Percentiles rank a stretch among this genome's conserved stretches.
These are phyloP conservation scores for Pseudochirops corinnae DNA, from an alignment of 2,797 vertebrate genomes.

Conservation along the genomic window DNA sequence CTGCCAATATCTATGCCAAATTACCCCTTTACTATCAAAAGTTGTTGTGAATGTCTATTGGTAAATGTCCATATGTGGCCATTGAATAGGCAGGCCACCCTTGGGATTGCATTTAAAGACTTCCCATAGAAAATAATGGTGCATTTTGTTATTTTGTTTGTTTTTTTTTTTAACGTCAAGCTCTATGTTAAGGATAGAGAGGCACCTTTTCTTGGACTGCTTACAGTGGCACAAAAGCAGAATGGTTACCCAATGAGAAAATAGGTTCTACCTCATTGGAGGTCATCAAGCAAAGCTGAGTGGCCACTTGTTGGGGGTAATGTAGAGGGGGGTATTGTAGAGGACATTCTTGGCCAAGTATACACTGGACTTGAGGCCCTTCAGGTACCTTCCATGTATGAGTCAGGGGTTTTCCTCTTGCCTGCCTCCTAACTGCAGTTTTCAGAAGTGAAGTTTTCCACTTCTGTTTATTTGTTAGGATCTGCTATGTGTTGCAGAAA, in stretches of 20 bases:
- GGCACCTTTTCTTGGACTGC: neutral
- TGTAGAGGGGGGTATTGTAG: too few relatives aligned
- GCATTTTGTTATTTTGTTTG: slow-evolving; percentile 1
- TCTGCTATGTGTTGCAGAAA: neutral
- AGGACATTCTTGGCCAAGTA: neutral
- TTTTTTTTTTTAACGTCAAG: neutral
- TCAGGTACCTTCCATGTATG: neutral
- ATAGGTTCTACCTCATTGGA: neutral
- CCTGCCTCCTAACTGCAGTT: neutral
- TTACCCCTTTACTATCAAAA: slow-evolving; percentile 40
- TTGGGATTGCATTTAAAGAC: slow-evolving; percentile 21
- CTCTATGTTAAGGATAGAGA: neutral
- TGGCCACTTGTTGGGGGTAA: neutral
- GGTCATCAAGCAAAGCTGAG: neutral
- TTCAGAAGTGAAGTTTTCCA: slow-evolving; percentile 27
- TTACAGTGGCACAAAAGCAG: neutral
- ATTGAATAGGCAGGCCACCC: neutral
- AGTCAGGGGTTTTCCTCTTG: slow-evolving; percentile 40
- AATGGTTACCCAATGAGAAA: neutral
- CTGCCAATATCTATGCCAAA: slow-evolving; percentile 14
- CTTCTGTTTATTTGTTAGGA: slow-evolving; percentile 46
- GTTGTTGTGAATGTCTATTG: slow-evolving; percentile 3
- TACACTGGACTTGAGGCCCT: neutral
- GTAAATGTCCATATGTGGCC: slow-evolving; percentile 25
- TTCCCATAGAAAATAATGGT: slow-evolving; percentile 7